These are phyloP conservation scores for Paramormyrops kingsleyae DNA, from an alignment of 2,113 vertebrate species.

Conservation along the genomic window DNA sequence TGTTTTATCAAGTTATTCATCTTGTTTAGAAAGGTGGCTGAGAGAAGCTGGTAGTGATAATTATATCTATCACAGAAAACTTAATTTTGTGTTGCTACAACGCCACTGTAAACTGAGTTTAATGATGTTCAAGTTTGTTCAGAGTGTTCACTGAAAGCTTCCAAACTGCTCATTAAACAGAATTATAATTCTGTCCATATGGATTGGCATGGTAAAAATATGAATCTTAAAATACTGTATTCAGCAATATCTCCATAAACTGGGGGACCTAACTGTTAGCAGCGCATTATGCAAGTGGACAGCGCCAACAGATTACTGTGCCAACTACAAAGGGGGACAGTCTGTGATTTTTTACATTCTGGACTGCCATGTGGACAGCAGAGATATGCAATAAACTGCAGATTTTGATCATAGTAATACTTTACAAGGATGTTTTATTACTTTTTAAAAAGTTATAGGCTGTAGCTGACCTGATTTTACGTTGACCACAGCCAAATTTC, in stretches of 20 bases:
- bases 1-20: not conserved
- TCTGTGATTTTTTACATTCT: not conserved
- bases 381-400: not conserved
- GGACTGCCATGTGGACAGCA: not conserved
- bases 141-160: not conserved
- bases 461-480: not conserved
- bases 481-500: not conserved
- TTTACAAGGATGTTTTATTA: not conserved
- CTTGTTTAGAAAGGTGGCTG: not conserved
- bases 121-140: not conserved
- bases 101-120: not conserved
- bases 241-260: not conserved
- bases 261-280: not conserved
- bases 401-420: not conserved
- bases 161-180: not conserved
- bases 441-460: not conserved
- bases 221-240: not conserved
- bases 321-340: not conserved
- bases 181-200: not conserved
- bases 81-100: not conserved
- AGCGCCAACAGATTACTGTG: not conserved
- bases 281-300: not conserved
- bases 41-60: not conserved
- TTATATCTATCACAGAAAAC: not conserved
- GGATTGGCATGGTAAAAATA: not conserved